Conservation (phyloP, 2,797 vertebrate species). For the Lithobates sylvaticus region DNA sequence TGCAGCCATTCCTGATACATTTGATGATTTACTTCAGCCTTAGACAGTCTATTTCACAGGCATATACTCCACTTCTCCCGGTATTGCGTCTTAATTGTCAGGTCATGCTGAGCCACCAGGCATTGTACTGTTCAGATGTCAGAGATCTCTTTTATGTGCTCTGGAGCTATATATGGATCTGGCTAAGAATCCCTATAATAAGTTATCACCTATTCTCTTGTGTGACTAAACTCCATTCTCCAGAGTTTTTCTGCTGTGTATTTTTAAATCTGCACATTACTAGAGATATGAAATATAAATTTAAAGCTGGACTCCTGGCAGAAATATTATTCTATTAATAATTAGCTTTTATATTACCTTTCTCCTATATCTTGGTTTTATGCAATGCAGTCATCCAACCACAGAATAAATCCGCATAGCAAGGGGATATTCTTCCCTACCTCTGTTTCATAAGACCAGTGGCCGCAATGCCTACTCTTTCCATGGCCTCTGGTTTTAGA, state of each 20-base stretch:
- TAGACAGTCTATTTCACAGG: neutral
- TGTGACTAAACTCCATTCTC: neutral
- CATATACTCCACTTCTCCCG: neutral
- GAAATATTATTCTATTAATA: too few species aligned
- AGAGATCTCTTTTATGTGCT: constrained; percentile 5
- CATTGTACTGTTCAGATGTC: neutral
- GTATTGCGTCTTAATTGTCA: constrained; percentile 20
- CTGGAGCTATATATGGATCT: neutral
- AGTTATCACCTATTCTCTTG: neutral
- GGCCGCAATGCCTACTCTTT: too few species aligned
- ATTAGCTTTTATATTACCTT: too few species aligned
- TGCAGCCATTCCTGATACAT: neutral
- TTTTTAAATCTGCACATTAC: neutral
- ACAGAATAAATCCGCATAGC: too few species aligned
- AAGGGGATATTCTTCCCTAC: too few species aligned
- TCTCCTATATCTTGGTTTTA: too few species aligned
- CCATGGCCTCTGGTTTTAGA: too few species aligned
- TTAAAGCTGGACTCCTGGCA: neutral
- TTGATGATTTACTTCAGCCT: neutral
- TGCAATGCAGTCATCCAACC: too few species aligned
- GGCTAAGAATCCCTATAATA: neutral
- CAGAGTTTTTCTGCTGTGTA: neutral
- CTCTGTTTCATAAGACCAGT: too few species aligned
- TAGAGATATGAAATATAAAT: neutral
- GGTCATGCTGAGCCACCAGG: constrained; percentile 18